These are phyloP conservation scores for Papilio gigon DNA, from an alignment of 2,888 invertebrate genomes.

Conservation along the genomic window DNA sequence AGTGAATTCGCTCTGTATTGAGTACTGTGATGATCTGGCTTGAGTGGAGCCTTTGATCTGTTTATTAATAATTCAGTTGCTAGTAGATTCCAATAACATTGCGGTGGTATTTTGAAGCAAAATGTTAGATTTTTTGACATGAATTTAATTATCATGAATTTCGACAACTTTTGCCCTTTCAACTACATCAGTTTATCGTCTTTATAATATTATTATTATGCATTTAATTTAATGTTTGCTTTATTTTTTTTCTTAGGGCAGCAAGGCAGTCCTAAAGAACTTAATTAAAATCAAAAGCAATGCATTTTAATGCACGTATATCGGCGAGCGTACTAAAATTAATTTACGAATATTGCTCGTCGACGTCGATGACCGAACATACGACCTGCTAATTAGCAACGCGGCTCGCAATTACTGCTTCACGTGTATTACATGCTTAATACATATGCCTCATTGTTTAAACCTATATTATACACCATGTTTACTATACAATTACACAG, in stretches of 20 bases:
- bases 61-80: slow-evolving; percentile 39
- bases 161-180: not conserved
- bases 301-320: no score
- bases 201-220: no score
- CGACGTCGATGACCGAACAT: slow-evolving; percentile 31
- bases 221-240: no score
- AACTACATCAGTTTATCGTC: no score
- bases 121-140: not conserved
- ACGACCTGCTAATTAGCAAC: slow-evolving; percentile 33
- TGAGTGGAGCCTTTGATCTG: slow-evolving; percentile 39
- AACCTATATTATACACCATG: not conserved
- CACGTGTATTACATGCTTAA: slow-evolving; percentile 13
- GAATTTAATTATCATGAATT: not conserved
- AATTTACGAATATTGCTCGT: not conserved
- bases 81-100: slow-evolving; percentile 30
- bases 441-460: not conserved
- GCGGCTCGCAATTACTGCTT: slow-evolving; percentile 33
- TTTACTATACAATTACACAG: not conserved
- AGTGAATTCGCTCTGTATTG: slow-evolving; percentile 36
- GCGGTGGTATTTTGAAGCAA: not conserved
- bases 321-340: slow-evolving; percentile 29
- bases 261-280: no score
- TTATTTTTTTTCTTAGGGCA: no score
- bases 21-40: slow-evolving; percentile 33
- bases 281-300: no score